Evolutionary conservation across 2,888 invertebrate genomes (phyloP).

Genomic region (Biston betularia): DNA sequence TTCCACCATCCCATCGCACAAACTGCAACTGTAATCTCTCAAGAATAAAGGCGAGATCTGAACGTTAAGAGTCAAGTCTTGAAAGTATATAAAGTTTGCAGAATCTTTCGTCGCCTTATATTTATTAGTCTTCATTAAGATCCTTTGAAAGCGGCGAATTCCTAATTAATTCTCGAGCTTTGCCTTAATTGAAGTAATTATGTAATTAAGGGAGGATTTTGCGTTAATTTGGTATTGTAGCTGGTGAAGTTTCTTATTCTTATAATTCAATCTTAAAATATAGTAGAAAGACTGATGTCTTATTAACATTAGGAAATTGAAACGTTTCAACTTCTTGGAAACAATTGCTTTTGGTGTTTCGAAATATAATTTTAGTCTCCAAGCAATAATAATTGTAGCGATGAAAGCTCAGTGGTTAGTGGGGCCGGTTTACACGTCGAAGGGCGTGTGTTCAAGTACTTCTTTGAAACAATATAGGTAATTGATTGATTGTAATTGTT

Average conservation of each 20-base stretch:
- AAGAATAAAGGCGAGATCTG: slow-evolving; percentile 19
- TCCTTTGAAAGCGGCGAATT: slow-evolving; percentile 47
- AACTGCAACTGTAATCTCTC: slow-evolving; percentile 29
- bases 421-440: no score
- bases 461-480: no score
- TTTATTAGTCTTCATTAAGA: slow-evolving; percentile 53
- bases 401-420: no score
- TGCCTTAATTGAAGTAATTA: slow-evolving; percentile 59
- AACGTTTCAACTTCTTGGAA: no score
- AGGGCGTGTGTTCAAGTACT: no score
- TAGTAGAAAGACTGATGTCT: background rate
- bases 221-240: slow-evolving; percentile 47
- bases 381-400: no score
- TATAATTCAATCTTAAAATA: background rate
- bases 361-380: no score
- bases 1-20: slow-evolving; percentile 28
- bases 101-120: slow-evolving; percentile 64
- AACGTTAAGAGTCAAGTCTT: slow-evolving; percentile 5
- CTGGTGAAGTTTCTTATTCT: slow-evolving; percentile 24
- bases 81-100: slow-evolving; percentile 49
- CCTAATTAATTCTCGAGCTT: slow-evolving; percentile 56
- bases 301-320: no score
- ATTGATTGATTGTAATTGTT: no score
- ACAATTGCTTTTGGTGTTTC: no score
- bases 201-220: slow-evolving; percentile 59